phyloP scores from a whole-genome alignment of 1,140 invertebrate species.

The Tetramorium simillimum region DNA sequence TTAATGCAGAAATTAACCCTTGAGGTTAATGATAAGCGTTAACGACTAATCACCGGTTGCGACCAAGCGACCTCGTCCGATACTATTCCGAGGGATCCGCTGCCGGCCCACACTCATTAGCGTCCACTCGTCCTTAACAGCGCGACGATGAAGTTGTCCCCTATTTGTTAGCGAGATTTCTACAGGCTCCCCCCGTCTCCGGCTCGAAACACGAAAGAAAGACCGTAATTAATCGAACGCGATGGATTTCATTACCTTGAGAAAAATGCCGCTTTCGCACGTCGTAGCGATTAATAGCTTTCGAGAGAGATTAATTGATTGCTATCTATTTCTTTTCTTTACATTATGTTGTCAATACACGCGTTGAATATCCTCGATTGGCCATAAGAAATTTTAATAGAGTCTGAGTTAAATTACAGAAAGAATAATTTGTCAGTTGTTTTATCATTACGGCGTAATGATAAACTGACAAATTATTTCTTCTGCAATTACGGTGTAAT shows the following conservation, averaged over 20 bases:
- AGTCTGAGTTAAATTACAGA: background rate
- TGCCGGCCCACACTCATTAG: constrained; percentile 69
- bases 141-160: constrained; percentile 59
- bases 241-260: constrained; percentile 51
- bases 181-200: background rate
- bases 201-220: constrained; percentile 18
- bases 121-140: constrained; percentile 60
- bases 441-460: no score
- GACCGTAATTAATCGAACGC: constrained; percentile 52
- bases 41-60: constrained; percentile 79
- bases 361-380: background rate
- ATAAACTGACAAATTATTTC: background rate
- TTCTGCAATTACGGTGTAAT: background rate
- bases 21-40: constrained; percentile 82
- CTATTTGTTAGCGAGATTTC: constrained; percentile 63
- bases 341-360: background rate
- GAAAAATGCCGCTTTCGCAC: constrained; percentile 43
- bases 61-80: constrained; percentile 58
- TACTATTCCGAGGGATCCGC: constrained; percentile 68
- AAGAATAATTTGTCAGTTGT: background rate
- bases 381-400: constrained; percentile 4
- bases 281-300: constrained; percentile 49
- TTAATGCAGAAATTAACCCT: constrained; percentile 80
- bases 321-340: background rate
- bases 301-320: constrained; percentile 32